Evolutionary conservation across 2,888 invertebrate species (phyloP).

Genomic region (Hirtodrosophila alboralis): DNA sequence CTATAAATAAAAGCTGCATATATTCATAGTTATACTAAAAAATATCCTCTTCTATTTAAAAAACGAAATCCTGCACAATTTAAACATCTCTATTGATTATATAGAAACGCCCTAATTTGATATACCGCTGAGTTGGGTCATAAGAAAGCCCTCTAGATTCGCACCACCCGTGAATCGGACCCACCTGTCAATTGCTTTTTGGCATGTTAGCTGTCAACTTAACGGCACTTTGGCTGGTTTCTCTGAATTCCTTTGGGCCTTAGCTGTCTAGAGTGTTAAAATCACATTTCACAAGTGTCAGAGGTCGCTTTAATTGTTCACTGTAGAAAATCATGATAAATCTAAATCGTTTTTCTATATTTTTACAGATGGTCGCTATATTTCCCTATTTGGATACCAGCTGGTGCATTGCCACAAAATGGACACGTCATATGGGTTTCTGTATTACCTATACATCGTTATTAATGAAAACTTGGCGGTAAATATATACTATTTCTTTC

Average conservation of each 20-base stretch:
- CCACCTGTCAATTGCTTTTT: slow-evolving; percentile 40
- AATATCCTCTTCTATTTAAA: no score
- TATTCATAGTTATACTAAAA: no score
- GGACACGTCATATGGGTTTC: slow-evolving; percentile 96
- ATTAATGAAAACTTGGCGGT: slow-evolving; percentile 98
- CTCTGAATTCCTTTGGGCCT: neutral
- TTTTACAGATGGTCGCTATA: slow-evolving; percentile 94
- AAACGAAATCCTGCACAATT: no score
- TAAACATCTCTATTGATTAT: slow-evolving; percentile 11
- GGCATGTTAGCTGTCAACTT: slow-evolving; percentile 50
- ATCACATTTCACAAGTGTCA: slow-evolving; percentile 27
- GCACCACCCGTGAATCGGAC: slow-evolving; percentile 5
- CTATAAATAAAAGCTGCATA: no score
- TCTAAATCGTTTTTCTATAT: slow-evolving; percentile 5
- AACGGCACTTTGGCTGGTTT: slow-evolving; percentile 34
- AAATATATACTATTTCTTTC: slow-evolving; percentile 60
- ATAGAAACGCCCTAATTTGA: slow-evolving; percentile 1
- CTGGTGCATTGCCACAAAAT: slow-evolving; percentile 95
- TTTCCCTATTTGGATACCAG: slow-evolving; percentile 93
- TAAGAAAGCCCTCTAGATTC: no score
- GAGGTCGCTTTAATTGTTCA: slow-evolving; percentile 13
- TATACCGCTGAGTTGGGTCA: slow-evolving; percentile 3
- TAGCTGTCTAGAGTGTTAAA: slow-evolving; percentile 8
- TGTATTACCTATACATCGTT: slow-evolving; percentile 96
- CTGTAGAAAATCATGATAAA: slow-evolving; percentile 2